Evolutionary conservation across 53 echinoderm and acorn worm genomes (phyloP).

Genomic region (Echinarachnius parma): DNA sequence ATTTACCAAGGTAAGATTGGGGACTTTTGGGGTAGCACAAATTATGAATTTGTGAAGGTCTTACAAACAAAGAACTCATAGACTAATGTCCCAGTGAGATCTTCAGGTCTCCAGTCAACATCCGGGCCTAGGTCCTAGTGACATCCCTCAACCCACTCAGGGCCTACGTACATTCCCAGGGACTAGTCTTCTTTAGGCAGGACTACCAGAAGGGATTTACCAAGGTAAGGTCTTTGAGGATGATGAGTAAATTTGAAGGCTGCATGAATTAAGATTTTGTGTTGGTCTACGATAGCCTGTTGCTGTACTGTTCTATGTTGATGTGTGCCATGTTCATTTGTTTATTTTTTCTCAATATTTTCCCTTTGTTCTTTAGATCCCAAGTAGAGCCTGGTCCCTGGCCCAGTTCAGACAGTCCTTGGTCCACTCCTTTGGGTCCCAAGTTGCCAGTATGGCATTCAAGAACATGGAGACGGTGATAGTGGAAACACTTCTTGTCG

Average conservation of each 20-base stretch:
- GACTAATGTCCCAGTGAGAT: too few species aligned
- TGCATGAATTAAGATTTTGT: too few species aligned
- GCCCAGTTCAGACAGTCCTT: constrained; percentile 71
- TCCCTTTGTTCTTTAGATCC: constrained; percentile 55
- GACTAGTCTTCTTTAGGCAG: constrained; percentile 74
- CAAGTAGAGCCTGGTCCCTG: constrained; percentile 69
- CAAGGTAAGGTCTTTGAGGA: constrained; percentile 69
- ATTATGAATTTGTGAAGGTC: too few species aligned
- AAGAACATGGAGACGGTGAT: constrained; percentile 73
- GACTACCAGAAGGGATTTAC: constrained; percentile 66
- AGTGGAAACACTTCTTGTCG: constrained; percentile 74
- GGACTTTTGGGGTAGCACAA: too few species aligned
- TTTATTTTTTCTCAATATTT: too few species aligned
- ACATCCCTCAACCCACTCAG: constrained; percentile 75
- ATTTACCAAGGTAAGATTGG: constrained; percentile 78
- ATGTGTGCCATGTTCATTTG: too few species aligned
- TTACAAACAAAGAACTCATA: too few species aligned
- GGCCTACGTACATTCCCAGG: constrained; percentile 73
- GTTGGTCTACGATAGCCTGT: too few species aligned
- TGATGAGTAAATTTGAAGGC: too few species aligned
- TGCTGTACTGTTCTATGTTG: too few species aligned
- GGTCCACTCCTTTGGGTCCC: constrained; percentile 59
- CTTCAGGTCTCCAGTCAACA: constrained; percentile 69
- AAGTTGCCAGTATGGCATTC: constrained; percentile 63
- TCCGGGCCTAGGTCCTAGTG: constrained; percentile 71